These are phyloP conservation scores for Platygyra sinensis DNA, from an alignment of 64 coral and sea anemone genomes.

Conservation along the genomic window DNA sequence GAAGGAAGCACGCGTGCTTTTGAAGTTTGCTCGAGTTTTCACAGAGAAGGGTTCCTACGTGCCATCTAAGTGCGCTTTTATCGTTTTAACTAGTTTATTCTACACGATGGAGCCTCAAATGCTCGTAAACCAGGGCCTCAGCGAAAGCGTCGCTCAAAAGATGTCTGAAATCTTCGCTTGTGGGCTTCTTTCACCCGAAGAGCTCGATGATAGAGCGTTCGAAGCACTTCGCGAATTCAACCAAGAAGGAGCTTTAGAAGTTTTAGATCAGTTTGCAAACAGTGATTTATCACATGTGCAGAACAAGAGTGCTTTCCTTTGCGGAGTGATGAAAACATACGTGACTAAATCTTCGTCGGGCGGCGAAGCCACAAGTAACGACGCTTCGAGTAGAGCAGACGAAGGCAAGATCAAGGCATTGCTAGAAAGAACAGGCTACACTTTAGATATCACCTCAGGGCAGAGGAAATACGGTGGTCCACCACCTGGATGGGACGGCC, in stretches of 20 bases:
- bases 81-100: not conserved
- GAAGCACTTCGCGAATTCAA: conserved; percentile 96
- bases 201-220: conserved; percentile 96
- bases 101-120: conserved; percentile 65
- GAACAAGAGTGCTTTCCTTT: conserved; percentile 99
- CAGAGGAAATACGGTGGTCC: conserved; percentile 98
- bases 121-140: conserved; percentile 72
- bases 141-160: conserved; percentile 71
- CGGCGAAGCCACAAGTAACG: conserved; percentile 36
- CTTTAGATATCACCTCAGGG: conserved; percentile 95
- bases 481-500: conserved; percentile 86
- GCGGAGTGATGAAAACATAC: conserved; percentile 98
- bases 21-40: not conserved
- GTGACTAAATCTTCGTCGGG: conserved; percentile 78
- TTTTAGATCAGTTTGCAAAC: conserved; percentile 88
- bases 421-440: conserved; percentile 93
- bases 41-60: not conserved
- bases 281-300: conserved; percentile 99
- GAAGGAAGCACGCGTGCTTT: conserved; percentile 22
- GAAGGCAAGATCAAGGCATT: conserved; percentile 88
- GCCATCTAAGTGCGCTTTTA: not conserved
- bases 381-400: conserved; percentile 54
- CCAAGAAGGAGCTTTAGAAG: conserved; percentile 93
- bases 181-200: conserved; percentile 83
- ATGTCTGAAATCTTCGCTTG: conserved; percentile 85